Conservation (phyloP, 2,797 vertebrate species). For the Molothrus aeneus region DNA sequence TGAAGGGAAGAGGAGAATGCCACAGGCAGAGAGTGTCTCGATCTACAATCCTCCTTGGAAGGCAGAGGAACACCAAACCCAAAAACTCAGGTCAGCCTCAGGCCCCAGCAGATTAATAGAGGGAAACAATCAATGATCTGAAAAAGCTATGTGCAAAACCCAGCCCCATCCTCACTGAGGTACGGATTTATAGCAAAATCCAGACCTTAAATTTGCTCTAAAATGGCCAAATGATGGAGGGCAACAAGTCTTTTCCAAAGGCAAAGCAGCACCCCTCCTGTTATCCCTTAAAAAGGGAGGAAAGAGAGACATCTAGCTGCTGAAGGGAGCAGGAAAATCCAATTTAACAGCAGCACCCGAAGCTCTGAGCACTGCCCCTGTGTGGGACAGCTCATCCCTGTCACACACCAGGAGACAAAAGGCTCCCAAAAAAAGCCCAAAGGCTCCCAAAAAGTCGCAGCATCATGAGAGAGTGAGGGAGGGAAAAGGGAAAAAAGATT, state of each 20-base stretch:
- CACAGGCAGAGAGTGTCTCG: neutral
- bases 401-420: accelerated
- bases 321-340: neutral
- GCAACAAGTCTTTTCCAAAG: conserved; percentile 27
- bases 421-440: neutral
- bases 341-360: neutral
- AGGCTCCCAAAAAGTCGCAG: neutral
- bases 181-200: conserved; percentile 44
- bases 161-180: neutral
- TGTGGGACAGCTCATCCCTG: accelerated
- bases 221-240: conserved; percentile 44
- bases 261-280: neutral
- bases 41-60: neutral
- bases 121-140: conserved; percentile 52
- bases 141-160: conserved; percentile 44
- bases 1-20: neutral
- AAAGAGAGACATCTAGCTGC: conserved; percentile 67
- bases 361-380: accelerated
- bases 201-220: conserved; percentile 30
- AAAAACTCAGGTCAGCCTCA: conserved; percentile 22
- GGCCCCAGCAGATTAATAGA: conserved; percentile 18
- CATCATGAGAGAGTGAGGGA: accelerated
- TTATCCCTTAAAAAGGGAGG: neutral
- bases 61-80: neutral
- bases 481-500: neutral